phyloP scores from a whole-genome alignment of 2,888 invertebrate genomes.

The Pristionchus maxplancki region DNA sequence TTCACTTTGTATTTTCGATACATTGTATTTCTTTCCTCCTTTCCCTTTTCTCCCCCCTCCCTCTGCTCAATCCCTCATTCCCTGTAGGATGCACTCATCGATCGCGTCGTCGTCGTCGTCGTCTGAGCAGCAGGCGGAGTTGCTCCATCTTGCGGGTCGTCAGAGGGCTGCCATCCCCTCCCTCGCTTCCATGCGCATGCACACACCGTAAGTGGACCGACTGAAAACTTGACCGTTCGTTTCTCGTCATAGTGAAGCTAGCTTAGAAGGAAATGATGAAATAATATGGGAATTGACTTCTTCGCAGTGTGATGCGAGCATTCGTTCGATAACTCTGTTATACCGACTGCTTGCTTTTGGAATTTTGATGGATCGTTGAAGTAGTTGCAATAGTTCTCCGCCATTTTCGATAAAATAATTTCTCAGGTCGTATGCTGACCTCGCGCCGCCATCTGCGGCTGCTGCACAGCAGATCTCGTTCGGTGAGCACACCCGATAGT shows the following conservation, averaged over 20 bases:
- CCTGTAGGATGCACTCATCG: conserved; percentile 27
- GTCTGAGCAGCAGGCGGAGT: background rate
- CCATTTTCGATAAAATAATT: background rate
- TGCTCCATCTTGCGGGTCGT: background rate
- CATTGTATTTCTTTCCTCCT: background rate
- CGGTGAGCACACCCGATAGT: background rate
- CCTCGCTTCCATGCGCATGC: conserved; percentile 28
- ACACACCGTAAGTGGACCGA: conserved; percentile 26
- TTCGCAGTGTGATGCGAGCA: no score
- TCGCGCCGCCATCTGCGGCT: background rate
- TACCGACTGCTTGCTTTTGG: background rate
- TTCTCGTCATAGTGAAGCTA: no score
- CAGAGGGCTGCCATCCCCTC: background rate
- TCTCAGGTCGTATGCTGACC: background rate
- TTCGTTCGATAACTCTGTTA: background rate
- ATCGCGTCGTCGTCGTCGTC: background rate
- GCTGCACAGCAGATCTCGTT: background rate
- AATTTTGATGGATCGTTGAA: background rate
- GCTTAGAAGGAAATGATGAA: no score
- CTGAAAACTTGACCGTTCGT: no score
- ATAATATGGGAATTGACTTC: no score
- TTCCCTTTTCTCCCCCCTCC: background rate
- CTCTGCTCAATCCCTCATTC: background rate
- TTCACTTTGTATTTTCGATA: no score
- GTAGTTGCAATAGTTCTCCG: background rate